Conservation (phyloP, 2,113 vertebrate species). For the Acrocephalus arundinaceus region DNA sequence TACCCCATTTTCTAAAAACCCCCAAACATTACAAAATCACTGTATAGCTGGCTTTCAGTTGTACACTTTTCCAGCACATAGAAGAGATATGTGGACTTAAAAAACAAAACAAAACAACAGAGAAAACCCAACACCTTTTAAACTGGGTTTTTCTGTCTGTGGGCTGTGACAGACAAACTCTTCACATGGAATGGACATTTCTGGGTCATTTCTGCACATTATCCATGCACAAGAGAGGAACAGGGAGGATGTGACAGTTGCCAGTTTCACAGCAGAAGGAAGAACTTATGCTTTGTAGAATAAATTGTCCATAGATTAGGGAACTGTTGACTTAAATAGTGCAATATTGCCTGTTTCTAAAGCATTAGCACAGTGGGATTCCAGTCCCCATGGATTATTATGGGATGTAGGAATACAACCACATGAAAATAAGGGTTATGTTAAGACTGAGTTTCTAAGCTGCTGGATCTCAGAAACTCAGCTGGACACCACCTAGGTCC, state of each 20-base stretch:
- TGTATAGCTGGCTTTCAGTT: neutral
- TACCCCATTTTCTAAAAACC: neutral
- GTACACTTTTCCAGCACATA: neutral
- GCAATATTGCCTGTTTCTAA: neutral
- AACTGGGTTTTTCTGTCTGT: neutral
- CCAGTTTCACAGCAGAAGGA: neutral
- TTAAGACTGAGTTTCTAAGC: neutral
- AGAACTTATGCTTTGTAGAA: neutral
- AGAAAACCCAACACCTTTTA: neutral
- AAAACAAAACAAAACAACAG: neutral
- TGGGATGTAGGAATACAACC: rapidly evolving
- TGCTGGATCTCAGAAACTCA: neutral
- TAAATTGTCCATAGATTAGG: neutral
- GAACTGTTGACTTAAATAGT: neutral
- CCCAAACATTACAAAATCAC: neutral
- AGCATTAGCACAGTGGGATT: neutral
- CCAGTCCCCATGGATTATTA: neutral
- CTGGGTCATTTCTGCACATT: neutral
- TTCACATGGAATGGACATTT: neutral
- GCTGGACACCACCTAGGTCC: neutral
- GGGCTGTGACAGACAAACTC: neutral
- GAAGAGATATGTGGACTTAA: neutral
- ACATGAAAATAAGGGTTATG: neutral
- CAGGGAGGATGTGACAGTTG: neutral
- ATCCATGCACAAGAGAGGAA: neutral